Conservation (phyloP, 1,140 invertebrate genomes). For the Megathymus violae region DNA sequence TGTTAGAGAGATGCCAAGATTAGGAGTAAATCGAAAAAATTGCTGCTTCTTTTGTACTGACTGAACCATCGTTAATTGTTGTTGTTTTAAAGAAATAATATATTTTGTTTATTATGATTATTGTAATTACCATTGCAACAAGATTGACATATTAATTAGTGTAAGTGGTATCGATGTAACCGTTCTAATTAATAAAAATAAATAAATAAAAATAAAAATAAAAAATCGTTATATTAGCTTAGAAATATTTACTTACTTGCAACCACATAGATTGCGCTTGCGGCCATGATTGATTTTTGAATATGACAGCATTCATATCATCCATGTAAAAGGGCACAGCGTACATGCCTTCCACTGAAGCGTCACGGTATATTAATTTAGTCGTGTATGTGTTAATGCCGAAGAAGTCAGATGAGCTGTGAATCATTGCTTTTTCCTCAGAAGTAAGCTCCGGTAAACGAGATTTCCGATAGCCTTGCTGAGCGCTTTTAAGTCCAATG, state of each 20-base stretch:
- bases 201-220: no score
- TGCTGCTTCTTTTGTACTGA: no score
- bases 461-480: slow-evolving; percentile 84
- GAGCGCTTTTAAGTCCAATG: slow-evolving; percentile 83
- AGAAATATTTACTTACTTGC: slow-evolving; percentile 75
- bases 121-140: no score
- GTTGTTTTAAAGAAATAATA: no score
- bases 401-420: slow-evolving; percentile 86
- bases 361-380: slow-evolving; percentile 70
- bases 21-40: no score
- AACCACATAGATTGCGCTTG: slow-evolving; percentile 81
- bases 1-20: no score
- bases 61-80: no score
- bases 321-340: slow-evolving; percentile 79
- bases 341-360: slow-evolving; percentile 67
- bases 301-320: slow-evolving; percentile 77
- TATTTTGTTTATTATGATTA: no score
- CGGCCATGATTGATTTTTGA: slow-evolving; percentile 78
- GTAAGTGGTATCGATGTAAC: no score
- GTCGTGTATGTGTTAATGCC: slow-evolving; percentile 86
- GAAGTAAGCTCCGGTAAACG: slow-evolving; percentile 84
- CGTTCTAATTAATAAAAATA: no score
- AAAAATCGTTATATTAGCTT: no score
- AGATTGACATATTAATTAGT: no score
- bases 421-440: slow-evolving; percentile 84